A percentile compares a stretch with the other conserved stretches of the same genome.
phyloP scores from a whole-genome alignment of 2,888 invertebrate genomes.

The Hypena proboscidalis region DNA sequence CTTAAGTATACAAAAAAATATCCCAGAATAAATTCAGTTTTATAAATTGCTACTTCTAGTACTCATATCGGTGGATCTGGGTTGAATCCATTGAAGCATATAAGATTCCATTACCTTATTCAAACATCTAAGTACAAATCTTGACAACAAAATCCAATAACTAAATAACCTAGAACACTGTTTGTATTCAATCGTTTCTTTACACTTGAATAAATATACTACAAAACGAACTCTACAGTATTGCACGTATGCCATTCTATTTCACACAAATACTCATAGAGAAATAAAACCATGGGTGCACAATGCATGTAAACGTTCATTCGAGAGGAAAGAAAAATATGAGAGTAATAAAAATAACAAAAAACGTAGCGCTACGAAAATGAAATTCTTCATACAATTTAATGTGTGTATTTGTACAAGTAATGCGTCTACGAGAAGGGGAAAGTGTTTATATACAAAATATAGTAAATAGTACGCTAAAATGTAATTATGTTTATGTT shows the following conservation, averaged over 20 bases:
- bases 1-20: too few relatives aligned
- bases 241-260: conserved; percentile 8
- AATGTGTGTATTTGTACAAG: conserved; percentile 10
- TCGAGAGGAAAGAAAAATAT: conserved; percentile 9
- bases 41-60: too few relatives aligned
- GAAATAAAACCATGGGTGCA: conserved; percentile 15
- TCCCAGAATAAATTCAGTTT: too few relatives aligned
- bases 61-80: too few relatives aligned
- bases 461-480: conserved; percentile 22
- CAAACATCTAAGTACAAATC: conserved; percentile 6
- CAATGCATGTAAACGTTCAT: conserved; percentile 16
- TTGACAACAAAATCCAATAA: conserved; percentile 2
- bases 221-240: not conserved
- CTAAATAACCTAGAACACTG: conserved; percentile 11
- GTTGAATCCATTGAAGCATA: too few relatives aligned
- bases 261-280: conserved; percentile 3
- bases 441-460: conserved; percentile 24
- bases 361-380: conserved; percentile 5
- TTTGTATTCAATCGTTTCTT: conserved; percentile 15
- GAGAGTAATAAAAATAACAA: conserved; percentile 5
- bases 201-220: conserved; percentile 13
- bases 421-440: conserved; percentile 8
- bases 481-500: conserved; percentile 18
- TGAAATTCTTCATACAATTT: conserved; percentile 6
- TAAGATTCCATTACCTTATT: too few relatives aligned